A percentile compares a stretch with the other conserved stretches of the same genome.
Conservation (phyloP, 2,888 invertebrate species). For the Nemotelus nigrinus region DNA sequence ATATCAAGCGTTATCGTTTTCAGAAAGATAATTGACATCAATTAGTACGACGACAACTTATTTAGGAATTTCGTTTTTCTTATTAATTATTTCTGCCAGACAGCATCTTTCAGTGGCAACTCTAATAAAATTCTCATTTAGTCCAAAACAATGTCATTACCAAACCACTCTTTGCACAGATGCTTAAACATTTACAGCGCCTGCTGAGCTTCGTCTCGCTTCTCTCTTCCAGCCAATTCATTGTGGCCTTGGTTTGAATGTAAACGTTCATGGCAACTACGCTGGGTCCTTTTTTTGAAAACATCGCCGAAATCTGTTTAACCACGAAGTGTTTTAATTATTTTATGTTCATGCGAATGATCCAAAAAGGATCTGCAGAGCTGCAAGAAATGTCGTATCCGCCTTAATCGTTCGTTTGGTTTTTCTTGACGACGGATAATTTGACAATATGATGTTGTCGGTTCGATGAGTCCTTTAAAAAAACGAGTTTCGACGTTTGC, state of each 20-base stretch:
- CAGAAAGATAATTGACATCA: too few species aligned
- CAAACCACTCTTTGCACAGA: constrained; percentile 19
- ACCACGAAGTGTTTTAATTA: constrained; percentile 41
- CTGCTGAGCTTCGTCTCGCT: constrained; percentile 10
- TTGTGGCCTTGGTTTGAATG: constrained; percentile 30
- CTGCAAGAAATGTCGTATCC: constrained; percentile 32
- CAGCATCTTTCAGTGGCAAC: constrained; percentile 13
- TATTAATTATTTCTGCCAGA: not conserved
- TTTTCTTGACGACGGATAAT: constrained; percentile 23
- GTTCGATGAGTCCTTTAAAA: constrained; percentile 25
- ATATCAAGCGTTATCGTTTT: too few species aligned
- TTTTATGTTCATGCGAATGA: constrained; percentile 43
- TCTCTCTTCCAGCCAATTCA: constrained; percentile 8
- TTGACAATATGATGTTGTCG: constrained; percentile 41
- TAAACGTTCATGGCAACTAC: constrained; percentile 34
- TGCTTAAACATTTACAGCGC: constrained; percentile 31
- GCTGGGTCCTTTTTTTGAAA: constrained; percentile 19
- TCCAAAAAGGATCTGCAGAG: constrained; percentile 34
- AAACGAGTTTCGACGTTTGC: constrained; percentile 15
- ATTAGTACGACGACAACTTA: too few species aligned
- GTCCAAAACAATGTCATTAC: constrained; percentile 9
- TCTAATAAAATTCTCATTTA: not conserved
- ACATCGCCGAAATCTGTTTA: constrained; percentile 38
- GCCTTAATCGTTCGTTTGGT: constrained; percentile 8
- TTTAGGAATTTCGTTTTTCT: too few species aligned